These are phyloP conservation scores for Daubentonia madagascariensis DNA, from an alignment of 2,113 vertebrate genomes.

Conservation along the genomic window DNA sequence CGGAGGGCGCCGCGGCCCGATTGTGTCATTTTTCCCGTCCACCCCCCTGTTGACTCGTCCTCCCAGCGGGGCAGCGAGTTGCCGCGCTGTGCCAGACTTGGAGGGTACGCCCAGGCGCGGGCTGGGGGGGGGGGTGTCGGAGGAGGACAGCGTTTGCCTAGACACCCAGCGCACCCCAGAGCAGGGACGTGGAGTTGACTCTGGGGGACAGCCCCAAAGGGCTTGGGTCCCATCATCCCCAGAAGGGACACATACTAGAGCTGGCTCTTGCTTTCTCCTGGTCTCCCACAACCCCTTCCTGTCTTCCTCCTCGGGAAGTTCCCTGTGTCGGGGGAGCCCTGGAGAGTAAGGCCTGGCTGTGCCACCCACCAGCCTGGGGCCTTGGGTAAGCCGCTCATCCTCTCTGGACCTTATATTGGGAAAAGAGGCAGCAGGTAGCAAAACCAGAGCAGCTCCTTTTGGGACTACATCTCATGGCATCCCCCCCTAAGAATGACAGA, in stretches of 20 bases:
- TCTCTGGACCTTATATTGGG: neutral
- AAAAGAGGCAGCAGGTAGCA: neutral
- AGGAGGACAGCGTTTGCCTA: neutral
- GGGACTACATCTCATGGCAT: neutral
- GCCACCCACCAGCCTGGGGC: neutral
- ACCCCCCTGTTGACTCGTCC: conserved; percentile 24
- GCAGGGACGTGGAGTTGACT: neutral
- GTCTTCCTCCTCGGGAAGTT: neutral
- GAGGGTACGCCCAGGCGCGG: conserved; percentile 37
- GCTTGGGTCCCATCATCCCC: neutral
- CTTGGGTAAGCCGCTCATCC: neutral
- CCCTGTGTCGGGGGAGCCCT: neutral
- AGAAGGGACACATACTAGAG: neutral
- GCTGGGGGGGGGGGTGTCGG: neutral
- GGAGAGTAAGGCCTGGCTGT: neutral
- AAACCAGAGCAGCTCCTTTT: neutral
- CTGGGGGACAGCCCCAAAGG: neutral
- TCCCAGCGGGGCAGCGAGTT: conserved; percentile 25
- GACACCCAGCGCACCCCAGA: neutral
- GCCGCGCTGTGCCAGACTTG: neutral
- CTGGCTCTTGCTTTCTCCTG: neutral
- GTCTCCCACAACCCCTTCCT: neutral
- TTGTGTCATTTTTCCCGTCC: conserved; percentile 68
- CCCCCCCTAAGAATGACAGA: neutral
- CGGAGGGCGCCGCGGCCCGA: neutral